Conservation (phyloP, 2,888 invertebrate genomes). For the Caenorhabditis panamensis region DNA sequence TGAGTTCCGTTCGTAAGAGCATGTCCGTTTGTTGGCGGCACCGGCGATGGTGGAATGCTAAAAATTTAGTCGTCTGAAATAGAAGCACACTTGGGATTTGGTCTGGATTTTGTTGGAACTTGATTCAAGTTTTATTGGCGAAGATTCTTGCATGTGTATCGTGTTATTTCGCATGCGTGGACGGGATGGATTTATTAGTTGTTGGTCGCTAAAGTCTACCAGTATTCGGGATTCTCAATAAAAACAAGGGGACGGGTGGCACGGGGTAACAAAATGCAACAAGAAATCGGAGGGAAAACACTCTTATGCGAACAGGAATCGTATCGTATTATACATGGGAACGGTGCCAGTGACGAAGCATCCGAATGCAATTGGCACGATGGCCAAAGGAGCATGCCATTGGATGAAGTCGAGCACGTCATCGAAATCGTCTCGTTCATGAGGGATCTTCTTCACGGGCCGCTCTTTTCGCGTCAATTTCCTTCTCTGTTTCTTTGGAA, state of each 20-base stretch:
- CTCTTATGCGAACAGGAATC: constrained; percentile 40
- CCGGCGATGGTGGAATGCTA: constrained; percentile 45
- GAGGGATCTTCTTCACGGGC: background rate
- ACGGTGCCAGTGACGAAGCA: constrained; percentile 47
- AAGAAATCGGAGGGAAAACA: constrained; percentile 3
- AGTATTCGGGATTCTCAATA: constrained; percentile 1
- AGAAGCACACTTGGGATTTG: background rate
- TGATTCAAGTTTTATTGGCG: constrained; percentile 24
- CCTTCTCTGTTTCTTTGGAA: background rate
- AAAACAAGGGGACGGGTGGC: background rate
- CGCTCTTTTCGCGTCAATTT: background rate
- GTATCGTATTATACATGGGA: constrained; percentile 38
- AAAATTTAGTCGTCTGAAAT: constrained; percentile 54
- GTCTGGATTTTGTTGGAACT: background rate
- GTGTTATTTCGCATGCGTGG: constrained; percentile 9
- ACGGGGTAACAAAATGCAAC: constrained; percentile 8
- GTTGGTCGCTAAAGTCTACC: constrained; percentile 30
- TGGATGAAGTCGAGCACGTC: constrained; percentile 24
- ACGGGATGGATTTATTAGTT: constrained; percentile 4
- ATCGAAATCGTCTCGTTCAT: constrained; percentile 32
- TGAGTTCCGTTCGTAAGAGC: constrained; percentile 27
- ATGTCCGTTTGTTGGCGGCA: constrained; percentile 1
- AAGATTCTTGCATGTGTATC: constrained; percentile 17
- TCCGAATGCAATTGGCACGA: constrained; percentile 37
- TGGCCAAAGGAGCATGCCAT: constrained; percentile 28